Evolutionary conservation across 2,888 invertebrate species (phyloP), one percentile per base, ranked within the genome.

Genomic region (Cosmia trapezina): DNA sequence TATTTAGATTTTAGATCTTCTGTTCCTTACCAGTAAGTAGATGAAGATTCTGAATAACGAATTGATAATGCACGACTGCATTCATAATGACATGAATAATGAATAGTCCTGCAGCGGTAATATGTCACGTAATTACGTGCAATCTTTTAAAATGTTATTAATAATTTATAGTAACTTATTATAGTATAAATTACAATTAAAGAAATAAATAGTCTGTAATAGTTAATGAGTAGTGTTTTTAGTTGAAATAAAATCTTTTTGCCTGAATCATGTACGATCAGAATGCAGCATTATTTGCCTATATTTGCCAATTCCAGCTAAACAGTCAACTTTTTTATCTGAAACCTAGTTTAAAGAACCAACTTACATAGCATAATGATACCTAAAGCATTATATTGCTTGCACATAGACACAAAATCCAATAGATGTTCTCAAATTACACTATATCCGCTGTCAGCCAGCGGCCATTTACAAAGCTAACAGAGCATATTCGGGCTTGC

Each of bases 401-500:
- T 87, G 87, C 83, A 91, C 91, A 92, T 92, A 90, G 89, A 87
- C 88, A 86, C 90, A 88, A 91, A 94, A 93, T 93, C 91, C 89
- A 90, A 92, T 91, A 91, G 90, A 89, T 89, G 87, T 85, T 93
- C 91, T 95, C 93, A 88, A 49, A 88, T 96, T 95, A 94, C 95
- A 75, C 65, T 80, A 90, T 94, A 95, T 95, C 95, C 94, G 94
- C 84, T 92, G 90, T 83, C 90, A 86, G 87, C 92, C 92, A 90
- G 84, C 91, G 85, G 91, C 93, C 92, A 93, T 94, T 90, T 92
- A 91, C 89, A 87, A 90, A 94, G 91, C 94, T 94, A 94, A 92
- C 93, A 92, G 92, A 92, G 90, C 89, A 93, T 94, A 93, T 95
- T 94, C 93, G 94, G 94, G 93, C 93, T 91, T 90, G 94, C 96